Evolutionary conservation across 2,888 invertebrate genomes (phyloP).

Genomic region (Trichogramma dendrolimi): DNA sequence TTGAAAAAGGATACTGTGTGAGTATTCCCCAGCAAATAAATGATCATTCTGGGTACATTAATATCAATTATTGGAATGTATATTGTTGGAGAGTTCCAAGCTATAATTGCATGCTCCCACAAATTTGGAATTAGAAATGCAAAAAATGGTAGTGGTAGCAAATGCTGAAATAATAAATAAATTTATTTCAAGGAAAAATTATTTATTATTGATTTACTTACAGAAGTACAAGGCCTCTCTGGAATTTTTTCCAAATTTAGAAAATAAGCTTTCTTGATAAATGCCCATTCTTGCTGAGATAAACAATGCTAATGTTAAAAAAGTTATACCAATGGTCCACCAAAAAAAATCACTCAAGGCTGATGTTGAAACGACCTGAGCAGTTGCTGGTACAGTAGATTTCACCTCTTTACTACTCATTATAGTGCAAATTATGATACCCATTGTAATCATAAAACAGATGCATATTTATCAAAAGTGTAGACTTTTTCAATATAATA

Average conservation of each 20-base stretch:
- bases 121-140: constrained; percentile 74
- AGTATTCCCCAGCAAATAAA: constrained; percentile 75
- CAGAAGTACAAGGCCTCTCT: constrained; percentile 82
- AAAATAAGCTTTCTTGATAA: constrained; percentile 84
- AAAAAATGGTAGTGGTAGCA: constrained; percentile 87
- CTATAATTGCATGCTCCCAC: constrained; percentile 69
- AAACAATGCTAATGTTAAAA: constrained; percentile 83
- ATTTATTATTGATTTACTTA: constrained; percentile 43
- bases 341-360: constrained; percentile 58
- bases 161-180: constrained; percentile 62
- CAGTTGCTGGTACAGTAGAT: constrained; percentile 48
- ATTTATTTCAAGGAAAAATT: constrained; percentile 19
- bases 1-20: constrained; percentile 71
- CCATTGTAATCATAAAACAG: constrained; percentile 91
- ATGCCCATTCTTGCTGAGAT: constrained; percentile 94
- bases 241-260: constrained; percentile 85
- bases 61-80: constrained; percentile 61
- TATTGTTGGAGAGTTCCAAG: constrained; percentile 62
- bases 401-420: constrained; percentile 74
- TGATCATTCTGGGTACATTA: constrained; percentile 68
- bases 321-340: constrained; percentile 69
- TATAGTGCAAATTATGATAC: constrained; percentile 86
- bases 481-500: constrained; percentile 79
- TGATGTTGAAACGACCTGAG: constrained; percentile 48
- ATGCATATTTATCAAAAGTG: constrained; percentile 77